phyloP scores from a whole-genome alignment of 2,113 vertebrate genomes.

The Daboia siamensis region DNA sequence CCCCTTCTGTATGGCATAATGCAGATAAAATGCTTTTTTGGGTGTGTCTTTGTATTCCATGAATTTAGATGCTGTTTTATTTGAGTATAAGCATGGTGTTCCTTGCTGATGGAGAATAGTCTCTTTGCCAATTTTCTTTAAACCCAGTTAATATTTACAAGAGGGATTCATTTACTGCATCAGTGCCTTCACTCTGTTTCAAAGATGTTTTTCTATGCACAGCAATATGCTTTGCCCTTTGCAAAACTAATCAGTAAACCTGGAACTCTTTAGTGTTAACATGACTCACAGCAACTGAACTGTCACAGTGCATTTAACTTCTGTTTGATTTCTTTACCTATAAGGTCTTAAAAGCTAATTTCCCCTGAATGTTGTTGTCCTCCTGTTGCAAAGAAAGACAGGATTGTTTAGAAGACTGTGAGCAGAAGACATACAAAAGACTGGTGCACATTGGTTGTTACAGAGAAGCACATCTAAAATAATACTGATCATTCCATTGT shows the following conservation, averaged over 20 bases:
- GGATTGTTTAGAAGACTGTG: constrained; percentile 38
- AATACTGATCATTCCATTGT: not conserved
- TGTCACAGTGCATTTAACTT: constrained; percentile 51
- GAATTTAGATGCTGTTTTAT: not conserved
- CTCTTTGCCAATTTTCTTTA: not conserved
- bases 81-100: constrained; percentile 10
- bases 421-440: constrained; percentile 24
- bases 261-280: constrained; percentile 19
- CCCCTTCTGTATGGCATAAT: not conserved
- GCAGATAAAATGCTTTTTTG: not conserved
- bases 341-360: constrained; percentile 58
- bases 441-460: constrained; percentile 21
- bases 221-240: not conserved
- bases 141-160: constrained; percentile 7
- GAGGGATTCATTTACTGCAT: not conserved
- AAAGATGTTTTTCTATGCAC: constrained; percentile 1
- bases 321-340: constrained; percentile 50
- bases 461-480: constrained; percentile 39
- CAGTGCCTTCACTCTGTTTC: not conserved
- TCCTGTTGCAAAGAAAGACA: constrained; percentile 40
- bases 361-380: constrained; percentile 46
- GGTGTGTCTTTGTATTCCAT: not conserved
- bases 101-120: constrained; percentile 1
- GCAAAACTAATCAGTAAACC: constrained; percentile 37
- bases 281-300: constrained; percentile 17